These are phyloP conservation scores for Chroicocephalus ridibundus DNA, from an alignment of 2,113 vertebrate genomes.

Conservation along the genomic window DNA sequence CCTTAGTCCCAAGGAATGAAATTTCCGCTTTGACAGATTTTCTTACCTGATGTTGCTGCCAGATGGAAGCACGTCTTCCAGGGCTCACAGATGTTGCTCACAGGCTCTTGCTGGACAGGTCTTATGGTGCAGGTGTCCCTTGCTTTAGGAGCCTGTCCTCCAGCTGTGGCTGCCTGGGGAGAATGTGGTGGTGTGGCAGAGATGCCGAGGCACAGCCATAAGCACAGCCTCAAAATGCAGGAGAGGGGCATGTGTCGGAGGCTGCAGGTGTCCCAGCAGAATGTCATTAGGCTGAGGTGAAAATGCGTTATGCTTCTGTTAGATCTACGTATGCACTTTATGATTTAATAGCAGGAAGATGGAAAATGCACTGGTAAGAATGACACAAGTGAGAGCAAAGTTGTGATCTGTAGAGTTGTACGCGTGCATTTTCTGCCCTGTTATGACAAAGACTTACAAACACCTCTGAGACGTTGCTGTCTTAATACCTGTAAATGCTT, in stretches of 20 bases:
- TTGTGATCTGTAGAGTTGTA: background rate
- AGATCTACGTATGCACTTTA: background rate
- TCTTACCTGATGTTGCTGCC: background rate
- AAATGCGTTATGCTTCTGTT: background rate
- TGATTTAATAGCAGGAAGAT: background rate
- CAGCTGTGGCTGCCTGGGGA: background rate
- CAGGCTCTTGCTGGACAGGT: background rate
- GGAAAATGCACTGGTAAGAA: background rate
- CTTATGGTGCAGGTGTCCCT: background rate
- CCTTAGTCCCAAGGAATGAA: background rate
- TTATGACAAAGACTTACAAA: background rate
- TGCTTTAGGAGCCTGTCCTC: background rate
- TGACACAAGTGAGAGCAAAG: background rate
- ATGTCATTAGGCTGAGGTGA: background rate
- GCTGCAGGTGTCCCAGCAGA: background rate
- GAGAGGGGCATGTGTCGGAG: background rate
- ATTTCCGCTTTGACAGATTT: background rate
- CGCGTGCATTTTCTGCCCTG: background rate
- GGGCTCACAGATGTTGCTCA: fast-evolving
- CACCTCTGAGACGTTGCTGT: background rate
- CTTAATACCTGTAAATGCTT: background rate
- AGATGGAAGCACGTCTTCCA: background rate
- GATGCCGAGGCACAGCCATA: background rate
- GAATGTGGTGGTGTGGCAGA: background rate
- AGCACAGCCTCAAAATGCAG: background rate